These are phyloP conservation scores for Spheniscus humboldti DNA, from an alignment of 2,797 vertebrate species.

Conservation along the genomic window DNA sequence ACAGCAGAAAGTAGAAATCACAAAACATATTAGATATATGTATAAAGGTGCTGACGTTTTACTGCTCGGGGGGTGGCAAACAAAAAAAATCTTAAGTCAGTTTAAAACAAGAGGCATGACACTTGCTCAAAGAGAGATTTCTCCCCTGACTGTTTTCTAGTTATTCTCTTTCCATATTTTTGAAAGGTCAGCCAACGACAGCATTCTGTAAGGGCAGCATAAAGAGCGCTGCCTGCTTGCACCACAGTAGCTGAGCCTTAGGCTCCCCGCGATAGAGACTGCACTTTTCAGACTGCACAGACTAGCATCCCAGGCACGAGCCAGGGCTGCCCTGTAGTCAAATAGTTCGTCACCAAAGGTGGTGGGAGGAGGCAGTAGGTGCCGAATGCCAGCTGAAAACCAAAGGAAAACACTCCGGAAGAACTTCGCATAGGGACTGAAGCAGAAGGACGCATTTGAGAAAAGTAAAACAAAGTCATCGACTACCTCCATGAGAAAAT, in stretches of 20 bases:
- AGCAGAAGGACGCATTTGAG: not conserved
- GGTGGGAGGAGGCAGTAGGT: not conserved
- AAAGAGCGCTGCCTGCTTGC: not conserved
- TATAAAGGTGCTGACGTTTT: not conserved
- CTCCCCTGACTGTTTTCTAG: not conserved
- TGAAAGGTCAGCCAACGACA: not conserved
- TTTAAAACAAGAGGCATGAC: not conserved
- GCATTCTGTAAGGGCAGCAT: not conserved
- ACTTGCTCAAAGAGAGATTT: not conserved
- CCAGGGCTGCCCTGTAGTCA: not conserved
- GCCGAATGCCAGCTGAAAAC: not conserved
- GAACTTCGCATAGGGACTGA: not conserved
- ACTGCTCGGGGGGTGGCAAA: not conserved
- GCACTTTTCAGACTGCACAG: not conserved
- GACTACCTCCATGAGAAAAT: not conserved
- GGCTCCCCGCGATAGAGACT: not conserved
- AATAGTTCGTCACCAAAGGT: not conserved
- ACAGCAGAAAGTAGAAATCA: not conserved
- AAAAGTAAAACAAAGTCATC: not conserved
- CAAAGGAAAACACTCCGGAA: not conserved
- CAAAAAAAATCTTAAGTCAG: not conserved
- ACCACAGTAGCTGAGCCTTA: not conserved
- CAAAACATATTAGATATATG: not conserved
- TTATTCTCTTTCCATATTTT: not conserved
- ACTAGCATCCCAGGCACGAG: not conserved